Conservation (phyloP, 2,888 invertebrate genomes). For the Argyra leucocephala region DNA sequence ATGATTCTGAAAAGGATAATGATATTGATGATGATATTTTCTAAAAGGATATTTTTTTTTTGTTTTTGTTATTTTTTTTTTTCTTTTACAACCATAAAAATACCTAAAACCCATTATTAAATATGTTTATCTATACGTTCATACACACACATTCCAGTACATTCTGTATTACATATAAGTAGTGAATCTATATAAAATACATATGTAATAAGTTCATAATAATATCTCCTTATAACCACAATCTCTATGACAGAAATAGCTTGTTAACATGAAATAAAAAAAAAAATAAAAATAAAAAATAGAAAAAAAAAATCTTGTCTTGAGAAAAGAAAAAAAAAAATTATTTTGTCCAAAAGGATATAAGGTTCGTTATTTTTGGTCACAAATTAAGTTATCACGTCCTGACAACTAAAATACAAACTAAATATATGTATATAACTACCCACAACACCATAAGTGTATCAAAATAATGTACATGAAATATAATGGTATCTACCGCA, state of each 20-base stretch:
- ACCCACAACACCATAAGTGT: too few species aligned
- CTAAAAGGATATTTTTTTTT: background rate
- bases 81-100: background rate
- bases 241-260: background rate
- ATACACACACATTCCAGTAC: background rate
- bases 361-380: constrained; percentile 9
- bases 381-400: constrained; percentile 11
- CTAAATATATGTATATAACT: background rate
- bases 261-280: constrained; percentile 2
- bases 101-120: too few species aligned
- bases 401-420: background rate
- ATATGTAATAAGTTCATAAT: too few species aligned
- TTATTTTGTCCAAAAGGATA: background rate
- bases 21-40: background rate
- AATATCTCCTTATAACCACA: background rate
- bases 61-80: background rate
- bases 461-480: too few species aligned
- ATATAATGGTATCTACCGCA: too few species aligned
- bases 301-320: background rate
- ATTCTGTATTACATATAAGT: background rate
- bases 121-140: too few species aligned
- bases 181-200: background rate
- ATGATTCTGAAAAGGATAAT: background rate
- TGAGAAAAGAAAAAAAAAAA: too few species aligned
- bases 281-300: background rate